Evolutionary conservation across 1,140 invertebrate species (phyloP), one percentile per base, ranked within the genome.

Genomic region (Drosophila parabipectinata): DNA sequence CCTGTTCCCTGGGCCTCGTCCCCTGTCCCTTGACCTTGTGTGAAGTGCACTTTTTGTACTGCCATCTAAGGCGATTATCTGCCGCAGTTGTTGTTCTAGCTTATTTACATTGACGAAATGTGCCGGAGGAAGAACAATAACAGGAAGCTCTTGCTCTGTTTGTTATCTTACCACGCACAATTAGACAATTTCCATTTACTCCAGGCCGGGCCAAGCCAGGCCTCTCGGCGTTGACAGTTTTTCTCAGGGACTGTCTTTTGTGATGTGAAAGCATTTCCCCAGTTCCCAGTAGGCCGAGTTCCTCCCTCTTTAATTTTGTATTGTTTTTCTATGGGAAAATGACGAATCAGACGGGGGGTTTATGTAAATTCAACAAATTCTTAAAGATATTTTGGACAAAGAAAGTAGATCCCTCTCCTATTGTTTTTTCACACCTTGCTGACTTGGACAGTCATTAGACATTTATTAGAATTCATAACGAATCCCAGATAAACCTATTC

Each of bases 121-220:
- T 85, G 26, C 63, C 56, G 56, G 32, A 47, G 59, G 48, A 80
- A 77, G 50, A 87, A 85, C 82, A 87, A 85, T 85, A 78, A 87
- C 82, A 85, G 82, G 82, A 87, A 85, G 78, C 82, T 84, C 63
- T 69, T 26, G 71, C 57, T 74, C 60, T 67, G 47, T 88, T 88
- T 85, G 83, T 88, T 88, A 88, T 88, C 84, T 88, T 88, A 83
- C 76, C 84, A 89, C 84, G 83, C 83, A 88, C 83, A 88, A 88
- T 88, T 88, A 88, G 84, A 88, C 83, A 88, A 88, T 88, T 88
- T 89, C 72, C 76, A 83, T 87, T 82, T 81, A 73, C 60, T 10
- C 32, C 10, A 2, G 8, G 1, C 32, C 10, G 3, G 32, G 0
- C 0, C 34, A 14, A 48, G 26, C 50, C 32, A 45, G 8, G 15